Evolutionary conservation across 2,113 vertebrate genomes (phyloP), one percentile per base, ranked within the genome.

Genomic region (Cyprinus carpio): DNA sequence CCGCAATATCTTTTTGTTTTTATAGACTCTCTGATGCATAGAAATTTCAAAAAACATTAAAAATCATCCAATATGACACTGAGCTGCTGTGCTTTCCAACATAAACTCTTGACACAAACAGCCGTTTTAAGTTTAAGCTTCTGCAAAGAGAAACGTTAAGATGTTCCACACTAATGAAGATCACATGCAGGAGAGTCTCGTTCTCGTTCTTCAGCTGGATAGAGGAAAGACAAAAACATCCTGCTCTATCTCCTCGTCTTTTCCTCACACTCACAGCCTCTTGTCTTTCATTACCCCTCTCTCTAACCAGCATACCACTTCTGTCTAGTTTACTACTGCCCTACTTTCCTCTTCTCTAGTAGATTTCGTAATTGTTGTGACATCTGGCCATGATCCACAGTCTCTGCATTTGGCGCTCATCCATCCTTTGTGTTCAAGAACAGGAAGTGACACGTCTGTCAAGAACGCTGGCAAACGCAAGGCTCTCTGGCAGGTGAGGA

Each of bases 401-500:
- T 54, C 46, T 76, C 5, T 76, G 46, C 2, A 12, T 72, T 72
- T 72, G 34, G 69, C 25, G 2, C 27, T 29, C 25, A 27, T 51
- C 80, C 34, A 25, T 54, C 49, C 69, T 54, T 76, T 76, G 58
- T 81, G 34, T 49, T 43, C 6, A 6, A 46, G 23, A 72, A 40
- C 49, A 74, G 64, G 77, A 51, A 54, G 81, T 58, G 31, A 40
- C 75, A 67, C 4, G 43, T 8, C 62, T 90, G 93, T 93, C 93
- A 94, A 92, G 89, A 65, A 92, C 93, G 92, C 93, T 93, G 91
- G 93, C 93, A 31, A 89, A 89, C 43, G 2, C 46, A 49, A 46
- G 72, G 16, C 37, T 75, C 20, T 67, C 16, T 23, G 18, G 34
- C 31, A 72, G 69, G 69, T 72, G 46, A 76, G 20, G 46, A 31